These are phyloP conservation scores for Tapera naevia DNA, from an alignment of 2,797 vertebrate species.

Conservation along the genomic window DNA sequence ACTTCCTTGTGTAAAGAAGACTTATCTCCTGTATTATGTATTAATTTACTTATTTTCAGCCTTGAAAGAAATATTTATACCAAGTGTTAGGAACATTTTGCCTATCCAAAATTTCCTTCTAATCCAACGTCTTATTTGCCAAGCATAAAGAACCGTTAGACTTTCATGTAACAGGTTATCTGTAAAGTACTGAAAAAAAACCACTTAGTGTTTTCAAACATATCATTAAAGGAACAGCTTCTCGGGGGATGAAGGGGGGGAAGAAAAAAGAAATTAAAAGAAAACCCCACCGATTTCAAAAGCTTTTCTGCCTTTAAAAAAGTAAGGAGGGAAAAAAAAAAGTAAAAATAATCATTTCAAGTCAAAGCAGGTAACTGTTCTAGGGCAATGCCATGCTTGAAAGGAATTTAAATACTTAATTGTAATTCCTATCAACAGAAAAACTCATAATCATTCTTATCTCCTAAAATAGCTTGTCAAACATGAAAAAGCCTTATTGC, in stretches of 20 bases:
- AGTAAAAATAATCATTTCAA: not conserved
- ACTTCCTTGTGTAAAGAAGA: not conserved
- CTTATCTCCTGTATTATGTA: not conserved
- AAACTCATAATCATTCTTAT: constrained; percentile 47
- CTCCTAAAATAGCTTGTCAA: constrained; percentile 37
- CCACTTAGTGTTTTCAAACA: not conserved
- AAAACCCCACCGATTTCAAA: constrained; percentile 1
- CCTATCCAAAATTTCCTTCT: not conserved
- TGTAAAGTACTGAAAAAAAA: not conserved
- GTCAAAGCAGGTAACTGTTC: not conserved
- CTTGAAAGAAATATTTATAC: not conserved
- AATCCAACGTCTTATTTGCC: not conserved
- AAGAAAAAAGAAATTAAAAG: not conserved
- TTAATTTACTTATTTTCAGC: not conserved
- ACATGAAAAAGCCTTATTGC: constrained; percentile 18
- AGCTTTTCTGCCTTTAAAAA: not conserved
- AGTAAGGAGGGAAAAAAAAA: not conserved
- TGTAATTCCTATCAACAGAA: constrained; percentile 33
- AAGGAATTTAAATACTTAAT: constrained; percentile 39
- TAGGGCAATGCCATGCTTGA: not conserved
- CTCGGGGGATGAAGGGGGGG: not conserved
- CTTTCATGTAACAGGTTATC: constrained; percentile 3
- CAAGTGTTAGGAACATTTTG: not conserved
- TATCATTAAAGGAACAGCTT: not conserved
- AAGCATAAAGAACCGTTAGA: not conserved